Percentiles rank a stretch among this genome's conserved stretches.
These are phyloP conservation scores for Frankliniella fusca DNA, from an alignment of 2,888 invertebrate genomes.

Conservation along the genomic window DNA sequence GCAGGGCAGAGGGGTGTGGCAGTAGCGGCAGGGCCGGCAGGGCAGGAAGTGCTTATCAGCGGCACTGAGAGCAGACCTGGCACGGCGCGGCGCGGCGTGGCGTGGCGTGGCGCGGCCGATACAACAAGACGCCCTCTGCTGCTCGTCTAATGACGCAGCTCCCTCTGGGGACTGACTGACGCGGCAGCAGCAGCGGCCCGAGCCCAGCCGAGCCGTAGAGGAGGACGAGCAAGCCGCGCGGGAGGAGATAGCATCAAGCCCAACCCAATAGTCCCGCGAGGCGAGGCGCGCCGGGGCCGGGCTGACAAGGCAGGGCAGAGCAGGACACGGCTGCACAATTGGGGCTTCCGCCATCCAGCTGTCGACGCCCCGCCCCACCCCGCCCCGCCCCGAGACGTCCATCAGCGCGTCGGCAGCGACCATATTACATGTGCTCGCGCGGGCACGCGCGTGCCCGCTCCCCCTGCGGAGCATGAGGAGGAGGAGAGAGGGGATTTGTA, in stretches of 20 bases:
- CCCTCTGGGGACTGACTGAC: too few relatives aligned
- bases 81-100: neutral
- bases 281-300: neutral
- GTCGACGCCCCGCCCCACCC: neutral
- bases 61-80: neutral
- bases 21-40: too few relatives aligned
- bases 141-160: too few relatives aligned
- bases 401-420: too few relatives aligned
- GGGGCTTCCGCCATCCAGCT: conserved; percentile 11
- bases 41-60: too few relatives aligned
- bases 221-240: neutral
- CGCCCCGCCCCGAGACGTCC: neutral
- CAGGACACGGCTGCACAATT: conserved; percentile 7
- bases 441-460: neutral
- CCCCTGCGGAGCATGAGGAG: neutral
- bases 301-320: too few relatives aligned
- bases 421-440: neutral
- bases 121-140: neutral
- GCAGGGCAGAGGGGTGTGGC: too few relatives aligned
- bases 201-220: neutral
- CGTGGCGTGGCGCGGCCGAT: neutral
- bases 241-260: neutral
- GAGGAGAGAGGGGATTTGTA: neutral
- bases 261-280: neutral
- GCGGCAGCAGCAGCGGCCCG: too few relatives aligned